A percentile compares a stretch with the other conserved stretches of the same genome.
phyloP scores from a whole-genome alignment of 2,797 vertebrate species.

The Enteromius afrohamiltoni region DNA sequence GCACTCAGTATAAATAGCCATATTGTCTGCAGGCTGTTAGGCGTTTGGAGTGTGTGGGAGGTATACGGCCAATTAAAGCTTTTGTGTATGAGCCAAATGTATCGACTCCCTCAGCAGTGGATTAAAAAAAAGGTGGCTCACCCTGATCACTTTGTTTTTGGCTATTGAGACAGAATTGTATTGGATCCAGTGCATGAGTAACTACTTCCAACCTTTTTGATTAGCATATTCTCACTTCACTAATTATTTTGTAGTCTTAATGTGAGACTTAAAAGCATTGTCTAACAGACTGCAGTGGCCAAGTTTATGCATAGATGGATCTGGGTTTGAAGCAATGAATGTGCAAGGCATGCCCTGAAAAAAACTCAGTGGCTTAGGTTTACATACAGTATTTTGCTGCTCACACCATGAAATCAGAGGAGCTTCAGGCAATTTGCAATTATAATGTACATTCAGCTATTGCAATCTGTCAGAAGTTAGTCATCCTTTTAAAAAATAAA shows the following conservation, averaged over 20 bases:
- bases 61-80: constrained; percentile 50
- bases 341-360: background rate
- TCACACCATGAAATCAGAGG: background rate
- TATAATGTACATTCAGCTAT: background rate
- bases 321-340: background rate
- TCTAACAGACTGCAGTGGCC: background rate
- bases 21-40: constrained; percentile 34
- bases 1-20: constrained; percentile 33
- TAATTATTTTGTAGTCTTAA: constrained; percentile 14
- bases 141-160: constrained; percentile 42
- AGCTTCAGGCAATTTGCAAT: background rate
- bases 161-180: constrained; percentile 8
- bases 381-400: constrained; percentile 3
- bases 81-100: constrained; percentile 48
- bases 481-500: background rate
- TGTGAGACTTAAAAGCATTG: background rate
- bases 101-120: constrained; percentile 46
- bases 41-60: constrained; percentile 46
- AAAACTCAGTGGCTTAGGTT: background rate
- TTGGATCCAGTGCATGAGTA: background rate
- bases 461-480: constrained; percentile 3
- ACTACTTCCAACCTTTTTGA: constrained; percentile 11
- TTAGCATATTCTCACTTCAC: constrained; percentile 6
- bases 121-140: constrained; percentile 42
- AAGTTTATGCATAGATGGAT: background rate